These are phyloP conservation scores for Emberiza fucata DNA, from an alignment of 2,113 vertebrate species.

Conservation along the genomic window DNA sequence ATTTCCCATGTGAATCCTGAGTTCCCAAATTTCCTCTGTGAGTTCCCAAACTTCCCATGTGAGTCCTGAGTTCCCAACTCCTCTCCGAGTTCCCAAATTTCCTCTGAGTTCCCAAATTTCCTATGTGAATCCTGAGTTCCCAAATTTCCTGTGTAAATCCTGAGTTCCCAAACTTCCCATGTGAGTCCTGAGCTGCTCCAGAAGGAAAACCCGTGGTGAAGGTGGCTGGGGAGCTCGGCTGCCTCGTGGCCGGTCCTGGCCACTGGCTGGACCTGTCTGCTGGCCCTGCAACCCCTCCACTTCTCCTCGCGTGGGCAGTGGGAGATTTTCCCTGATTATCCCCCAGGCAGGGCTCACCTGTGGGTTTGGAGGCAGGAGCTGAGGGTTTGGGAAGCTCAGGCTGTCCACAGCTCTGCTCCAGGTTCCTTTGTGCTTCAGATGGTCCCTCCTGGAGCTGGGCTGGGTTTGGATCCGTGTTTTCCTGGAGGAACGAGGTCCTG, in stretches of 20 bases:
- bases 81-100: too few relatives aligned
- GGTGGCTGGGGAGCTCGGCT: not conserved
- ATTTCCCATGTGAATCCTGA: too few relatives aligned
- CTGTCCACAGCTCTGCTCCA: rapidly evolving
- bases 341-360: rapidly evolving
- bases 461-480: not conserved
- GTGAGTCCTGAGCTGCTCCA: rapidly evolving
- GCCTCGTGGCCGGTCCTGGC: not conserved
- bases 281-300: rapidly evolving
- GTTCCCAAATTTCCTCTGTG: too few relatives aligned
- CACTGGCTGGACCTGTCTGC: not conserved
- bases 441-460: not conserved
- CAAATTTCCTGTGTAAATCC: too few relatives aligned
- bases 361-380: not conserved
- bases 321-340: not conserved
- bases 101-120: too few relatives aligned
- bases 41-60: too few relatives aligned
- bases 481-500: not conserved
- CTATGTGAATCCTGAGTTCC: too few relatives aligned
- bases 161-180: too few relatives aligned
- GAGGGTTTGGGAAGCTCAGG: not conserved
- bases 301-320: not conserved
- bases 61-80: too few relatives aligned
- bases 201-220: rapidly evolving
- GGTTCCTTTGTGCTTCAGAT: not conserved